These are phyloP conservation scores for Nibea albiflora DNA, from an alignment of 2,113 vertebrate genomes.

Conservation along the genomic window DNA sequence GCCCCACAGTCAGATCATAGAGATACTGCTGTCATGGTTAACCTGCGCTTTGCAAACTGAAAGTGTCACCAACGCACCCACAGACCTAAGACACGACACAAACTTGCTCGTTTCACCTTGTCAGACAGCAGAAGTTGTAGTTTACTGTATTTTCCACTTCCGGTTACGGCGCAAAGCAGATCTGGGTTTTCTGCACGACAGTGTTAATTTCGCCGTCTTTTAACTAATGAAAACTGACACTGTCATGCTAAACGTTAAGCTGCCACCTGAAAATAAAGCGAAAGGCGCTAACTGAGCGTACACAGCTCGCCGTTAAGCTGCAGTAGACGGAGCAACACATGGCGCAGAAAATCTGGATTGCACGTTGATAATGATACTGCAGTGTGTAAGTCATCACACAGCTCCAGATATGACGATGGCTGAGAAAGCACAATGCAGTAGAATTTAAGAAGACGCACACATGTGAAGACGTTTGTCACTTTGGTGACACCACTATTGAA, in stretches of 20 bases:
- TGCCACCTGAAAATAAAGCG: conserved; percentile 22
- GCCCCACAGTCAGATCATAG: background rate
- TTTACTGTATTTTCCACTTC: conserved; percentile 8
- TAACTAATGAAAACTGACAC: conserved; percentile 57
- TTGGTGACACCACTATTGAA: background rate
- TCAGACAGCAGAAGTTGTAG: conserved; percentile 6
- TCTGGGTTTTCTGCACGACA: background rate
- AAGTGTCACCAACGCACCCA: background rate
- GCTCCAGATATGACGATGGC: background rate
- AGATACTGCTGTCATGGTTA: background rate
- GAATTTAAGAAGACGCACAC: background rate
- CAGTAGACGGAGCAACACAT: background rate
- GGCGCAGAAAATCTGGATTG: background rate
- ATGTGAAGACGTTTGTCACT: too few species aligned
- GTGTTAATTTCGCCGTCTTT: conserved; percentile 51
- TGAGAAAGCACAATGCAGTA: background rate
- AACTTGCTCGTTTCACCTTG: background rate
- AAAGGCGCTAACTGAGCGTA: background rate
- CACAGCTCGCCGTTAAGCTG: background rate
- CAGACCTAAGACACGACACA: background rate
- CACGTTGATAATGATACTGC: background rate
- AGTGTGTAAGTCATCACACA: background rate
- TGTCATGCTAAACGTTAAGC: conserved; percentile 45
- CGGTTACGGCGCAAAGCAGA: background rate
- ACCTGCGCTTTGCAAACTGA: background rate